Percentiles rank a stretch among this genome's conserved stretches.
Evolutionary conservation across 2,888 invertebrate genomes (phyloP).

Genomic region (Calameuta idolon): DNA sequence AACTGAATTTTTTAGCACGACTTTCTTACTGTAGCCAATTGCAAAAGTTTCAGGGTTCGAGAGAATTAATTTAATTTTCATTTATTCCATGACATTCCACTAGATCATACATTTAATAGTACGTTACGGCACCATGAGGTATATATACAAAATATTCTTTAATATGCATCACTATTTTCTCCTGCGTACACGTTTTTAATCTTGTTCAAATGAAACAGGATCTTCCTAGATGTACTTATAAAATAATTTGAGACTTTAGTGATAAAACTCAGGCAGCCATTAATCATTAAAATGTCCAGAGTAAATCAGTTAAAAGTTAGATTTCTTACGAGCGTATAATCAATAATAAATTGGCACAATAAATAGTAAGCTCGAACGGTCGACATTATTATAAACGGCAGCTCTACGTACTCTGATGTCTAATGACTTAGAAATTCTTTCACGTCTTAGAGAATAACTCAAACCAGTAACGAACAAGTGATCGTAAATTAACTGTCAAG

Average conservation of each 20-base stretch:
- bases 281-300: not conserved
- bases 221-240: not conserved
- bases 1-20: conserved; percentile 7
- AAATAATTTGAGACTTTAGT: not conserved
- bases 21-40: not conserved
- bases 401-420: not conserved
- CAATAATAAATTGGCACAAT: not conserved
- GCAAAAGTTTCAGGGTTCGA: not conserved
- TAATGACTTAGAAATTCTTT: not conserved
- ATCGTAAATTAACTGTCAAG: not conserved
- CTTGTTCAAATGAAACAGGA: not conserved
- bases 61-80: not conserved
- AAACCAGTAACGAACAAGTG: too few relatives aligned
- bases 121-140: not conserved
- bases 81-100: not conserved
- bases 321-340: not conserved
- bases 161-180: not conserved
- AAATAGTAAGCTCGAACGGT: not conserved
- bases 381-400: not conserved
- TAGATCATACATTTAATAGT: not conserved
- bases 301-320: too few relatives aligned
- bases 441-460: too few relatives aligned
- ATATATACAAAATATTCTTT: not conserved
- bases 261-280: not conserved
- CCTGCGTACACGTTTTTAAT: not conserved